Evolutionary conservation across 2,797 vertebrate genomes (phyloP), one percentile per base, ranked within the genome.

Genomic region (Sebastes variabilis): DNA sequence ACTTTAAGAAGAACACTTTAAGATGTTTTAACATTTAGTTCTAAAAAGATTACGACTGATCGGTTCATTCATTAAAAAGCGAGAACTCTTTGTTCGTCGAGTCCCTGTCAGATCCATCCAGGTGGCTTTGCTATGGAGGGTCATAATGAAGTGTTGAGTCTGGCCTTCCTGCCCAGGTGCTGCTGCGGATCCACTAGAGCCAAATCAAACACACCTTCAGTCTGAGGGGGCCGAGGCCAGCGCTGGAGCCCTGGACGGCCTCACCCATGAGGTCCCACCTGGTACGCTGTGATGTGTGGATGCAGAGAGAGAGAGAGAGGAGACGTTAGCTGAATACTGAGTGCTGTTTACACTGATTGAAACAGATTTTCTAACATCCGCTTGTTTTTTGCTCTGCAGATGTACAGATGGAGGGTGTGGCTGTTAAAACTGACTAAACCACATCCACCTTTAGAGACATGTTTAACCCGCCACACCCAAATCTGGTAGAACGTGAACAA

Each of bases 181-280:
- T 87, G 80, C 82, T 72, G 73, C 75, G n/a, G 76, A 69, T 73
- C 55, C 30, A 18, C 52, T 61, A 5, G 59, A 80, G 90, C 91
- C 93, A 94, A 93, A 70, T 85, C 83, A 93, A 92, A 92, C 78
- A 93, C 61, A 66, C n/a, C 60, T 46, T 68, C 14, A 66, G 62
- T 38, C 4, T 71, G 8, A 38, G 36, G 36, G 20, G 6, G n/a
- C 75, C 14, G 71, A 76, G 54, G 66, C 72, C 72, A 69, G 65
- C 2, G 32, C 71, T 78, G 8, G 9, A 80, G 69, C 55, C 46
- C 64, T 67, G 36, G 27, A 79, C 65, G 27, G 27, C 56, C 69
- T 81, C 58, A 76, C 62, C 65, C 84, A 75, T 76, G 81, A 86
- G 79, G 64, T 85, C 62, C 65, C 27, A 78, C 66, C 77, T 82